Evolutionary conservation across 2,113 vertebrate species (phyloP).

Genomic region (Lampris megalopsis): DNA sequence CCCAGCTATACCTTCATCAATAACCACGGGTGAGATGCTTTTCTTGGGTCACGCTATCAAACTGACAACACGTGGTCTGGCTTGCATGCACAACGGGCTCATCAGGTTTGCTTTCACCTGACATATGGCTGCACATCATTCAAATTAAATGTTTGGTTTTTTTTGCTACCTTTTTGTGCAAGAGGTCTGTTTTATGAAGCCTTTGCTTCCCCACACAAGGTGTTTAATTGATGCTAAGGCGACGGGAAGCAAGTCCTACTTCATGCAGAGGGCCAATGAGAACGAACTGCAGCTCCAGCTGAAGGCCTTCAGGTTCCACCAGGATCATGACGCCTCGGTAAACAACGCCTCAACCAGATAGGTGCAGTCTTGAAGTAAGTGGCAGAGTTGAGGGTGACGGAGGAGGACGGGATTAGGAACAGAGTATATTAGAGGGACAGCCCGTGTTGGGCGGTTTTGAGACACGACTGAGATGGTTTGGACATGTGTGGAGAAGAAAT

Average conservation of each 20-base stretch:
- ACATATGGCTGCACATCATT: too few relatives aligned
- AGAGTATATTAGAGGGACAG: too few relatives aligned
- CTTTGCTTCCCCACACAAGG: conserved; percentile 44
- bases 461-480: too few relatives aligned
- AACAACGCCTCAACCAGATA: neutral
- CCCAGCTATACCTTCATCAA: conserved; percentile 62
- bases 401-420: too few relatives aligned
- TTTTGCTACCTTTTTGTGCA: too few relatives aligned
- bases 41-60: too few relatives aligned
- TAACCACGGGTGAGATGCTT: conserved; percentile 68
- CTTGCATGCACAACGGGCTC: too few relatives aligned
- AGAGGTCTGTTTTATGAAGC: neutral
- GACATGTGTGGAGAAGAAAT: too few relatives aligned
- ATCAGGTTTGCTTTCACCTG: too few relatives aligned
- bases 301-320: conserved; percentile 73
- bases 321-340: conserved; percentile 59
- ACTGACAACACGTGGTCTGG: too few relatives aligned
- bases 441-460: too few relatives aligned
- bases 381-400: neutral
- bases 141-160: too few relatives aligned
- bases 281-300: conserved; percentile 75
- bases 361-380: neutral
- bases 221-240: conserved; percentile 74
- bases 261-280: conserved; percentile 64
- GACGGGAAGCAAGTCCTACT: conserved; percentile 71